Evolutionary conservation across 2,113 vertebrate species (phyloP).

Genomic region (Etheostoma spectabile): DNA sequence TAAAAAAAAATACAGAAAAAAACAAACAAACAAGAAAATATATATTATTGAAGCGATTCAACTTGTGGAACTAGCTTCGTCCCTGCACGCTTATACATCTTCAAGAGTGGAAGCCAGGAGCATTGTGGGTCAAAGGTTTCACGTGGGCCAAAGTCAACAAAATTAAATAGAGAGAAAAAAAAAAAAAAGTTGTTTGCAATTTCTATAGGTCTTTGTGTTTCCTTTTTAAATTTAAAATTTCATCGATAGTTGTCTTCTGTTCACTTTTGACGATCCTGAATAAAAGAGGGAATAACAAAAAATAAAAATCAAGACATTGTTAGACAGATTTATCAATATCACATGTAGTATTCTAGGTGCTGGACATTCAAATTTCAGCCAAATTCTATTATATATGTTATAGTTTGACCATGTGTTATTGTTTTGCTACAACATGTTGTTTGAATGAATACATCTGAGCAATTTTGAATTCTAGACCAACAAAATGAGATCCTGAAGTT

Average conservation of each 20-base stretch:
- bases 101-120: conserved; percentile 79
- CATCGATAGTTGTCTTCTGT: conserved; percentile 79
- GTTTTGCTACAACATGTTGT: not conserved
- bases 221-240: conserved; percentile 74
- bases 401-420: not conserved
- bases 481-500: not conserved
- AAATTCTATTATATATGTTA: not conserved
- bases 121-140: conserved; percentile 85
- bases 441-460: not conserved
- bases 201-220: conserved; percentile 77
- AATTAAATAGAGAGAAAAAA: conserved; percentile 81
- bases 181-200: conserved; percentile 74
- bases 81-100: conserved; percentile 81
- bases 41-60: conserved; percentile 77
- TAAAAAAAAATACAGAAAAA: conserved; percentile 68
- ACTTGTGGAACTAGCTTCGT: conserved; percentile 85
- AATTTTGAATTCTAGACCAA: not conserved
- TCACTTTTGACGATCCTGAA: conserved; percentile 96
- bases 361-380: not conserved
- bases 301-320: not conserved
- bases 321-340: not conserved
- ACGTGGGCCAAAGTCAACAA: conserved; percentile 87
- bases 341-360: too few relatives aligned
- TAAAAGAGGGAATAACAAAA: conserved; percentile 23
- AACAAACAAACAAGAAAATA: conserved; percentile 74